These are phyloP conservation scores for Apodemia zela DNA, from an alignment of 2,888 invertebrate species.

Conservation along the genomic window DNA sequence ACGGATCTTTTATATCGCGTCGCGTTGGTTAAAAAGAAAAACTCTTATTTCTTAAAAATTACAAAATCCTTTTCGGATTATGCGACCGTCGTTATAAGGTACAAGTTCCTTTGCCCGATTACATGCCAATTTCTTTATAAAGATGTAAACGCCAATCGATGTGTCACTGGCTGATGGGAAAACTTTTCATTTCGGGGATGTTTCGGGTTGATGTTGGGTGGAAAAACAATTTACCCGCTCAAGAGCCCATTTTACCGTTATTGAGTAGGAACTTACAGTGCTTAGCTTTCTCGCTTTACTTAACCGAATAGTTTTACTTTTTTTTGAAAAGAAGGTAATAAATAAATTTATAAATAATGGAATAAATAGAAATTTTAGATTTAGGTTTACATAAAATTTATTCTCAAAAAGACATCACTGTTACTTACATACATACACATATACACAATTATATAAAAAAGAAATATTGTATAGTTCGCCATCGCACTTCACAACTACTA, in stretches of 20 bases:
- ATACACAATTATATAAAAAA: too few species aligned
- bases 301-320: not conserved
- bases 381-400: too few species aligned
- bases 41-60: conserved; percentile 48
- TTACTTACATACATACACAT: too few species aligned
- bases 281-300: conserved; percentile 46
- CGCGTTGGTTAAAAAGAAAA: conserved; percentile 53
- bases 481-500: too few species aligned
- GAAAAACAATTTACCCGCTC: conserved; percentile 72
- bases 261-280: conserved; percentile 57
- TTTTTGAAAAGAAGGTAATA: too few species aligned
- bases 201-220: conserved; percentile 51
- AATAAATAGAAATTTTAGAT: too few species aligned
- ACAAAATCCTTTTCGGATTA: conserved; percentile 46
- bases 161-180: conserved; percentile 73
- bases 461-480: too few species aligned
- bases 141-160: conserved; percentile 76
- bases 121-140: conserved; percentile 62
- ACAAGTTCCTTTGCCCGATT: conserved; percentile 56
- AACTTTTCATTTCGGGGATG: conserved; percentile 75
- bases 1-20: conserved; percentile 67
- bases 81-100: conserved; percentile 48
- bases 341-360: too few species aligned
- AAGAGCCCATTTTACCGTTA: conserved; percentile 69
- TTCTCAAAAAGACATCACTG: too few species aligned